Evolutionary conservation across 2,797 vertebrate species (phyloP).

Genomic region (Geotrypetes seraphini): DNA sequence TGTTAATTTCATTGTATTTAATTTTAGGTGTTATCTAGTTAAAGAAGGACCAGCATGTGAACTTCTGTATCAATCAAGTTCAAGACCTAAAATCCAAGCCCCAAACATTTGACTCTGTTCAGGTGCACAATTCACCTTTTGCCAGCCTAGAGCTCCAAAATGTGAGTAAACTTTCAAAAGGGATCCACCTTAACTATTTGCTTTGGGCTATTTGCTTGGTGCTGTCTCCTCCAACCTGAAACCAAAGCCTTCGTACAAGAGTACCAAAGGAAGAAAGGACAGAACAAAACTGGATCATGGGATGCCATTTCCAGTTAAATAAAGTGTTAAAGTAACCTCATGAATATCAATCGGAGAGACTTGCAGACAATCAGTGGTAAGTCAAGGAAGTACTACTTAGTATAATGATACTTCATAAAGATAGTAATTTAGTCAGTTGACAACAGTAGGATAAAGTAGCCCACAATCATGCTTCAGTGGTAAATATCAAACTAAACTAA

Average conservation of each 20-base stretch:
- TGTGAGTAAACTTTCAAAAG: neutral
- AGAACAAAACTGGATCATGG: conserved; percentile 24
- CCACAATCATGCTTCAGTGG: too few species aligned
- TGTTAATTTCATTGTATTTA: conserved; percentile 24
- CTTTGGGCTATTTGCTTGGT: conserved; percentile 32
- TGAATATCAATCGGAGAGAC: conserved; percentile 69
- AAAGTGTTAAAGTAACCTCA: conserved; percentile 74
- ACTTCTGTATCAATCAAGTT: neutral
- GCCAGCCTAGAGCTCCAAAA: neutral
- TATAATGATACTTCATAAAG: too few species aligned
- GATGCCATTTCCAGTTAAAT: conserved; percentile 46
- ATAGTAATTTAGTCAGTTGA: too few species aligned
- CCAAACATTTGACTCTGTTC: conserved; percentile 3
- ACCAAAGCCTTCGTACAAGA: conserved; percentile 31
- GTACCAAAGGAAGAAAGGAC: conserved; percentile 34
- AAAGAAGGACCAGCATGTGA: conserved; percentile 15
- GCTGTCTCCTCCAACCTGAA: conserved; percentile 17
- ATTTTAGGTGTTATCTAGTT: conserved; percentile 34
- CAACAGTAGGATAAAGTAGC: too few species aligned
- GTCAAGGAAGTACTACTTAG: too few species aligned
- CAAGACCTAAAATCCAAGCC: too few species aligned
- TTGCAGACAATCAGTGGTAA: conserved; percentile 73
- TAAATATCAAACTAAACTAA: too few species aligned
- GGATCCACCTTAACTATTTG: conserved; percentile 1
- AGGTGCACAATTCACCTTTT: conserved; percentile 3